These are phyloP conservation scores for Lepilemur septentrionalis DNA, from an alignment of 2,797 vertebrate genomes.

Conservation along the genomic window DNA sequence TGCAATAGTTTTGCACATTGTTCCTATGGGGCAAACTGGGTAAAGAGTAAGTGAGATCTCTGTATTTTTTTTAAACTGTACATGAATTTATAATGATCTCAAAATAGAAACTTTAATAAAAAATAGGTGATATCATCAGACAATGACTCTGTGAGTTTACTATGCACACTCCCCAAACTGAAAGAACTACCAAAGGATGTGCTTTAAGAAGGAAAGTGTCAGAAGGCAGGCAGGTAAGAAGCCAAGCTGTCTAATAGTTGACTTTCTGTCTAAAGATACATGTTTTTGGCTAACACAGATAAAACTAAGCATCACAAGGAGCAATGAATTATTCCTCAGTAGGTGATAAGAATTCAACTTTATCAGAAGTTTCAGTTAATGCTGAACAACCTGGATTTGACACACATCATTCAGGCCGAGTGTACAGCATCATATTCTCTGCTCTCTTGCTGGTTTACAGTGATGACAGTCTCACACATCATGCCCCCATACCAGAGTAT, in stretches of 20 bases:
- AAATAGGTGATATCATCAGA: neutral
- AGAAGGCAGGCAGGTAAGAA: neutral
- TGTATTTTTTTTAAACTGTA: neutral
- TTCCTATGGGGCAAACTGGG: neutral
- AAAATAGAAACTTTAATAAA: neutral
- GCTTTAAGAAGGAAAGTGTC: neutral
- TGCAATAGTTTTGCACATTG: neutral
- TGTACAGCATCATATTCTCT: neutral
- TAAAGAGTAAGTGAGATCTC: neutral
- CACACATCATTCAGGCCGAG: neutral
- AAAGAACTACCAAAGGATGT: neutral
- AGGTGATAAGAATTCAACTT: neutral
- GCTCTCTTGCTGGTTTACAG: neutral
- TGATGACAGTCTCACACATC: neutral
- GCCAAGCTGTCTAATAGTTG: too few species aligned
- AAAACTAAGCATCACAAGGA: neutral
- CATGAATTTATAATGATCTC: neutral
- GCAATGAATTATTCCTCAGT: neutral
- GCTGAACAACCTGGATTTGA: neutral
- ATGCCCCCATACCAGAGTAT: neutral
- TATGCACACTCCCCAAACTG: neutral
- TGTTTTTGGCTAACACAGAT: neutral
- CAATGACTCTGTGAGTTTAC: neutral
- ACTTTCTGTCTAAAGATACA: neutral
- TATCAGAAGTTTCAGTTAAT: neutral